phyloP scores from a whole-genome alignment of 1,140 invertebrate species.

The Scaptomyza montana region DNA sequence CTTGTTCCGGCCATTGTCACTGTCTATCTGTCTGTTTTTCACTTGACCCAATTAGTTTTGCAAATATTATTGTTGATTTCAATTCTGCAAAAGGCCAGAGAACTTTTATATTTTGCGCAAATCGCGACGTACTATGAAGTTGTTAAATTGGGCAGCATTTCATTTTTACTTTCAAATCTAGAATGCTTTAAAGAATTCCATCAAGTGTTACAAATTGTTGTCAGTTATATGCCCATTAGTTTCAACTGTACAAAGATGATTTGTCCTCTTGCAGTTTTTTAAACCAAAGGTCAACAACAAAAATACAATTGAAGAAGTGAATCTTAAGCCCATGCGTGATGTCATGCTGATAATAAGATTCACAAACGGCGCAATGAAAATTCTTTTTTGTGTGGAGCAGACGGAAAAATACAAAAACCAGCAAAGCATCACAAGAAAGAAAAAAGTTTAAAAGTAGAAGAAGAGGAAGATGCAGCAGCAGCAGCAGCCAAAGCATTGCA shows the following conservation, averaged over 20 bases:
- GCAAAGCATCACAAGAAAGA: constrained; percentile 10
- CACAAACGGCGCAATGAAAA: constrained; percentile 26
- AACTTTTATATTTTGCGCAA: background rate
- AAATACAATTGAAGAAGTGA: background rate
- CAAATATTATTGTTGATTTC: constrained; percentile 64
- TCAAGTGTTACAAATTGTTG: too few species aligned
- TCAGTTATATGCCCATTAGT: too few species aligned
- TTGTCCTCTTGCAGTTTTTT: background rate
- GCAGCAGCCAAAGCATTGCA: constrained; percentile 11
- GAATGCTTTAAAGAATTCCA: too few species aligned
- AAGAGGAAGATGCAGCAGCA: background rate
- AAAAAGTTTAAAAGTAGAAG: constrained; percentile 15
- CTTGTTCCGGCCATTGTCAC: constrained; percentile 19
- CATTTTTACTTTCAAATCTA: too few species aligned
- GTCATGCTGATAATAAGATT: constrained; percentile 6
- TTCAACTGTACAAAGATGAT: too few species aligned
- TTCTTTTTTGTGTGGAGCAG: constrained; percentile 1
- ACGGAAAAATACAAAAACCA: background rate
- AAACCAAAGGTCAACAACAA: background rate
- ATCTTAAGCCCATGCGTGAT: constrained; percentile 15
- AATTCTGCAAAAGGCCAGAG: background rate
- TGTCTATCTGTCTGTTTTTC: constrained; percentile 3
- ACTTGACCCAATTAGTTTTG: constrained; percentile 73
- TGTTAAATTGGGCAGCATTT: constrained; percentile 19
- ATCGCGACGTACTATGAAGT: constrained; percentile 10